Base-by-base conservation (phyloP, 2,797 vertebrate species). In the Enteromius unitaeniatus region DNA sequence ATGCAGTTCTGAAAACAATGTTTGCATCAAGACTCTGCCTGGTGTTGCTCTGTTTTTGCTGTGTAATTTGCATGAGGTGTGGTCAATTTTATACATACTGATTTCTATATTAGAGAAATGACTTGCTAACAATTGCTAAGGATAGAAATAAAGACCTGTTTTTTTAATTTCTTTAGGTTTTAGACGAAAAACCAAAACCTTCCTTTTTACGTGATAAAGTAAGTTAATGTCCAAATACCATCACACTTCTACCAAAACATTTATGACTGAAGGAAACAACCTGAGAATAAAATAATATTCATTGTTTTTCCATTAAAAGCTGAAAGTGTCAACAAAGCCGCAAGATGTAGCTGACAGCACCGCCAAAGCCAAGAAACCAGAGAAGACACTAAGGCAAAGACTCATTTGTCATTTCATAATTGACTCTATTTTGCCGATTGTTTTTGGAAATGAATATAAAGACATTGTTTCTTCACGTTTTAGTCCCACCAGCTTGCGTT, bases 291-390 rank as follows among this genome's bases (percentile, higher is more conserved):
- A 51, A 58, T 11, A 68, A 55, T 31, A 26, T 81, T 62, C 37
- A 72, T 78, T 78, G 76, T 55, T 26, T 80, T 53, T 82, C 14
- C 19, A 40, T 81, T 37, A 26, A 62, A 23, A 77, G 82, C 81
- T 84, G 79, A 87, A 85, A 17, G 86, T 85, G 60, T 53, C 78
- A 40, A 34, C 13, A 14, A 85, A 98, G 92, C 91, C 95, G 7
- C 96, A 95, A 90, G 97, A 97, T 0, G 95, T 94, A 88, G 91
- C 88, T 67, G 96, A 97, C 75, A 88, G 92, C 60, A 69, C 88
- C 23, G 90, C 94, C 75, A 97, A 96, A 89, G 93, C 96, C 2
- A 98, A 95, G 93, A 95, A 96, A 87, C 88, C 93, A 1, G 97
- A 97, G 87, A 97, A 95, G 87, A 90, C 92, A 60, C 88, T 94